Evolutionary conservation across 2,797 vertebrate species (phyloP).

Genomic region (Danionella dracula): DNA sequence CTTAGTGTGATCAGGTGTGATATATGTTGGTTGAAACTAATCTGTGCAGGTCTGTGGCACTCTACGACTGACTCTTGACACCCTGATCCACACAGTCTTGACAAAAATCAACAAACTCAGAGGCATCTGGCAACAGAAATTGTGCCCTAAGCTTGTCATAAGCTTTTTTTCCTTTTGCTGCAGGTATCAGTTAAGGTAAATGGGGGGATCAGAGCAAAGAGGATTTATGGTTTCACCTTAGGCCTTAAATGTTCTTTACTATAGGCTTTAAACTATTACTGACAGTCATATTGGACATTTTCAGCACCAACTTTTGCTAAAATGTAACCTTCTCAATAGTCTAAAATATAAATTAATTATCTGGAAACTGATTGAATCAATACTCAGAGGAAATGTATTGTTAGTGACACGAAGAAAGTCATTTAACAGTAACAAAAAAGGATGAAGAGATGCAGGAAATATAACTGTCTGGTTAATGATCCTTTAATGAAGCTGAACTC

Average conservation of each 20-base stretch:
- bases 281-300: constrained; percentile 15
- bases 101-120: neutral
- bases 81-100: neutral
- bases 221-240: neutral
- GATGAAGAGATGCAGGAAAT: constrained; percentile 51
- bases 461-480: constrained; percentile 57
- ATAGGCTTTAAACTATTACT: neutral
- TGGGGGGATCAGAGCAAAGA: neutral
- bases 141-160: neutral
- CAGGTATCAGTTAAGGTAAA: constrained; percentile 6
- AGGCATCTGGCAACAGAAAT: neutral
- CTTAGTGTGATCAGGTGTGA: too few relatives aligned
- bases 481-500: constrained; percentile 47
- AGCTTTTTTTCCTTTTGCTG: neutral
- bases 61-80: too few relatives aligned
- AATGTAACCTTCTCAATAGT: constrained; percentile 65
- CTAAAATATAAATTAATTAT: constrained; percentile 58
- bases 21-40: too few relatives aligned
- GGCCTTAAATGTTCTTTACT: neutral
- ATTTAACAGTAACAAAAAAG: constrained; percentile 42
- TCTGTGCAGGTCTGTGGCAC: too few relatives aligned
- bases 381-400: constrained; percentile 26
- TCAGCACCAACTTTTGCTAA: constrained; percentile 56
- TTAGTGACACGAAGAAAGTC: constrained; percentile 51
- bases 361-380: constrained; percentile 55